Base-by-base conservation (phyloP, 2,797 vertebrate genomes). In the Dermochelys coriacea region DNA sequence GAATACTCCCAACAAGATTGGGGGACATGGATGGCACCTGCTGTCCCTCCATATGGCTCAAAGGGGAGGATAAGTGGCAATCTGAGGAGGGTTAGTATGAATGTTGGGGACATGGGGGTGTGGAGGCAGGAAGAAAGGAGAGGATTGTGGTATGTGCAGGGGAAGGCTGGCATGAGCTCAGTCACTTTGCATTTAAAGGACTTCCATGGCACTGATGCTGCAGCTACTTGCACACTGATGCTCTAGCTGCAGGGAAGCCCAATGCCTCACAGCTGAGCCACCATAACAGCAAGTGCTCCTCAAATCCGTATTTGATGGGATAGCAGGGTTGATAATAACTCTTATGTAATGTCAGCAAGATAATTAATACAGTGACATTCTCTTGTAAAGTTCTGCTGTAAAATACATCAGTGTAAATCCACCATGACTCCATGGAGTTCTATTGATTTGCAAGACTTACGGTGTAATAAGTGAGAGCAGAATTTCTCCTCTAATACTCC, bases 271-370 rank as follows among this genome's bases (percentile, higher is more conserved):
- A 57, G 54, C 37, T 86, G 41, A 75, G 16, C n/a, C 47, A 11
- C 49, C 54, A 0, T 61, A n/a, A 84, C 10, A 4, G 1, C 45
- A n/a, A 79, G 29, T 8, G 55, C 11, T 59, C 50, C 2, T 0
- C 27, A 64, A n/a, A 84, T 37, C 31, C 2, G 10, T 55, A 18
- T 61, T 91, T 25, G 16, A 68, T 21, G 8, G 15, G 25, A 29
- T 34, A 19, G 16, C 27, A 78, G 55, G 52, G 8, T 64, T 41
- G 37, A 71, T 23, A 71, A 37, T 71, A 37, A 37, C 41, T 75
- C 41, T 15, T 75, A 3, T 79, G 21, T 50, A 61, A 54, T 64
- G 1, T 1, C 47, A 82, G 25, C 16, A 47, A 80, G 31, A 27
- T 52, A 77, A 85, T 54, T 61, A 75, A 2, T 45, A 71, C 18